A percentile compares a stretch with the other conserved stretches of the same genome.
These are phyloP conservation scores for Imbricaverruca yamaguchii DNA, from an alignment of 2,888 invertebrate genomes.

Conservation along the genomic window DNA sequence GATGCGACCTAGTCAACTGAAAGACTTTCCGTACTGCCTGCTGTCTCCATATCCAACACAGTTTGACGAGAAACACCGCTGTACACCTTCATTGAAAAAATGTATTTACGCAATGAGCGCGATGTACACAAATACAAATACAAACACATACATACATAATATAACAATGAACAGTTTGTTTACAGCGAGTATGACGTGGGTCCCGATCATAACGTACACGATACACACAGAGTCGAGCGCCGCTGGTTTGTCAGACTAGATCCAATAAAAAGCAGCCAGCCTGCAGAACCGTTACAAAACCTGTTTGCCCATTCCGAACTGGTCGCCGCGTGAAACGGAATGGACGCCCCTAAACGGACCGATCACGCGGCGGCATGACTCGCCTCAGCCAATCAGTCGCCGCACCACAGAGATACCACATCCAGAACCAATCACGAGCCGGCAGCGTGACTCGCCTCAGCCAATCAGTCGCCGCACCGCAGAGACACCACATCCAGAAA, in stretches of 20 bases:
- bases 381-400: background rate
- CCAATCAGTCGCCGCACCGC: background rate
- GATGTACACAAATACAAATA: slow-evolving; percentile 21
- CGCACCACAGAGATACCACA: background rate
- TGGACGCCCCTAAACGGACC: background rate
- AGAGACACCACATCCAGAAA: background rate
- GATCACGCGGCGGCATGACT: background rate
- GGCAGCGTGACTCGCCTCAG: background rate
- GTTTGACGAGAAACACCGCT: too few relatives aligned
- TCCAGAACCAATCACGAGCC: background rate
- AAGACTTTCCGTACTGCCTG: too few relatives aligned
- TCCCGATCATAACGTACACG: background rate
- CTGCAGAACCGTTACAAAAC: background rate
- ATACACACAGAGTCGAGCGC: background rate
- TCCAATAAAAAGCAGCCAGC: slow-evolving; percentile 6
- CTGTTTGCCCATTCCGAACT: background rate
- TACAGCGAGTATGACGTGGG: background rate
- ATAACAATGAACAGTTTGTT: background rate
- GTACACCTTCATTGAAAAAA: slow-evolving; percentile 8
- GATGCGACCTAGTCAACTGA: too few relatives aligned
- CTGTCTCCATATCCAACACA: too few relatives aligned
- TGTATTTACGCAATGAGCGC: slow-evolving; percentile 18
- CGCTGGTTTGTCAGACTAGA: background rate
- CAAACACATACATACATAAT: slow-evolving; percentile 14
- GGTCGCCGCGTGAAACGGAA: background rate